phyloP scores from a whole-genome alignment of 1,140 invertebrate species.

The Heliconius hewitsoni region DNA sequence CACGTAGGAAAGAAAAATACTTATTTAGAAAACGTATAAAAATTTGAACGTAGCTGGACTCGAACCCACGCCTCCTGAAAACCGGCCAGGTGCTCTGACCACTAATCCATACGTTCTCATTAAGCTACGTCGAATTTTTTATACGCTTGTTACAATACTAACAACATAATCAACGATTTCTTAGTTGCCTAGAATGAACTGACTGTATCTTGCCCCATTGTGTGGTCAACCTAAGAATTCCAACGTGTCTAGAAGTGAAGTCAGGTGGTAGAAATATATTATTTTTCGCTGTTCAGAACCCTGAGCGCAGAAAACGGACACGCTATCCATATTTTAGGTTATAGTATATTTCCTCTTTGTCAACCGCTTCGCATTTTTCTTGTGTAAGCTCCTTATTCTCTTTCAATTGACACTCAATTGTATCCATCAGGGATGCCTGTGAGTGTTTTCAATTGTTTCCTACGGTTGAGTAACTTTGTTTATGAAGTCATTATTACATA shows the following conservation, averaged over 20 bases:
- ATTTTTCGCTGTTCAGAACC: background rate
- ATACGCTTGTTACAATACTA: too few relatives aligned
- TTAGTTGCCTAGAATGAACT: too few relatives aligned
- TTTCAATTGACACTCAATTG: constrained; percentile 19
- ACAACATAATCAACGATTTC: too few relatives aligned
- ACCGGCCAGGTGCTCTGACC: too few relatives aligned
- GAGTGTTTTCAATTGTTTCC: constrained; percentile 4
- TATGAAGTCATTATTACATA: constrained; percentile 2
- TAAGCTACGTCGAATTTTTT: too few relatives aligned
- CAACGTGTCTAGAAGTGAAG: background rate
- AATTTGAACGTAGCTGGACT: background rate
- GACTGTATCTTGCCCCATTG: too few relatives aligned
- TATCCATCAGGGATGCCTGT: constrained; percentile 9
- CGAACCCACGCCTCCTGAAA: too few relatives aligned
- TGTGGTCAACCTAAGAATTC: too few relatives aligned
- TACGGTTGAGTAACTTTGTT: constrained; percentile 1
- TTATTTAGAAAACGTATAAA: background rate
- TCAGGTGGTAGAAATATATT: too few relatives aligned
- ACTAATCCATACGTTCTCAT: too few relatives aligned
- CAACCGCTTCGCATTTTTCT: constrained; percentile 10
- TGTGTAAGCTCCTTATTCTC: constrained; percentile 6
- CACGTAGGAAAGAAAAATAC: too few relatives aligned
- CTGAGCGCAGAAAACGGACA: background rate
- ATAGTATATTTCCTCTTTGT: background rate
- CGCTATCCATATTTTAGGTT: background rate